Evolutionary conservation across 2,888 invertebrate species (phyloP), one percentile per base, ranked within the genome.

Genomic region (Andrena trimmerana): DNA sequence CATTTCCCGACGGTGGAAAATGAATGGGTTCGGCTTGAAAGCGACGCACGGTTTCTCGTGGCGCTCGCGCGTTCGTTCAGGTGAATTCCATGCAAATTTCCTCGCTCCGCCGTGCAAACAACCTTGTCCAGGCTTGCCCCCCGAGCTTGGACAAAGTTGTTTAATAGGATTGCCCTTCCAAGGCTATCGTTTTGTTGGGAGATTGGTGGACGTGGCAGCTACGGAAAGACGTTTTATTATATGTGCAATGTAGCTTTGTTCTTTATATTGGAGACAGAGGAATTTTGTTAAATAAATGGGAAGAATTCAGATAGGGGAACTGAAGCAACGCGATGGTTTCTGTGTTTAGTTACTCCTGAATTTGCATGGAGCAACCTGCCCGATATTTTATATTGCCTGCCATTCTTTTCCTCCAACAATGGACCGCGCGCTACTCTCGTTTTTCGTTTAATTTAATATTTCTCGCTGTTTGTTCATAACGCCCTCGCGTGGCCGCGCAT

Each of bases 11-110:
- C 13, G 24, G n/a, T 10, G 33, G 2, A 0, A 52, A 52, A 52
- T 20, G 52, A 52, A 52, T 52, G 20, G n/a, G 20, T 20, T 20
- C 20, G 20, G 52, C 20, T 52, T 20, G 20, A 20, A 52, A 20
- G 20, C 52, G 52, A 2, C 52, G 16, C 13, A 7, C 31, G 42
- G 42, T 16, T 16, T 42, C 42, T 42, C 42, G 42, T 3, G 13
- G 42, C 13, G 42, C 31, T 33, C 2, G 8, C 1, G 16, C 1
- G 13, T 2, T 27, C 52, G 54, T 42, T 69, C 36, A 52, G 13
- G 24, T 10, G 42, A 31, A 66, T 65, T 63, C 57, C 8, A 65
- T 77, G 76, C 27, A 70, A 77, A 77, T 65, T 48, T 65, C 10
- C 4, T 7, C 8, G 27, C 24, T 10, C 10, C 13, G 3, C 7